These are phyloP conservation scores for Clarias laeviceps DNA, from an alignment of 2,797 vertebrate genomes.

Conservation along the genomic window DNA sequence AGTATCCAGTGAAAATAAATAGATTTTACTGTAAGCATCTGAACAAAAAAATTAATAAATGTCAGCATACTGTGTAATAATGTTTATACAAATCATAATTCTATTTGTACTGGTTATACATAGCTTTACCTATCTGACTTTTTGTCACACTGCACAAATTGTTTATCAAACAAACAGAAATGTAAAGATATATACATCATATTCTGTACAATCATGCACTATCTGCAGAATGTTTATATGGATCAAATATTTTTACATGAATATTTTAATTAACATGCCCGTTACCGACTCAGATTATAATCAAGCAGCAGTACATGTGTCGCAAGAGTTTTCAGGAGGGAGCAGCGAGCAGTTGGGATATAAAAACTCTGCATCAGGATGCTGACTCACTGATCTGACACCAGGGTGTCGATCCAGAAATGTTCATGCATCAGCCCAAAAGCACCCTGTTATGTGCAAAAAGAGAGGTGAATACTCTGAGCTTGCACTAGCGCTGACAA, in stretches of 20 bases:
- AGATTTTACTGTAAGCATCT: not conserved
- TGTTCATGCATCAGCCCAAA: constrained; percentile 49
- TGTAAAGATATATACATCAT: not conserved
- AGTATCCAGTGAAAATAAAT: not conserved
- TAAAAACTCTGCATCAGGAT: constrained; percentile 58
- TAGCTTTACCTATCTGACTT: not conserved
- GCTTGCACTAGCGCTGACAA: constrained; percentile 37
- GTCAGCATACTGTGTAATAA: not conserved
- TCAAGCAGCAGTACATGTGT: not conserved
- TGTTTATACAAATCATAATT: too few relatives aligned
- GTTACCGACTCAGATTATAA: constrained; percentile 8
- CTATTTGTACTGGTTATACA: not conserved
- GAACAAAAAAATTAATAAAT: not conserved
- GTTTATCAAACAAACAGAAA: not conserved
- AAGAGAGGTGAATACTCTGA: constrained; percentile 38
- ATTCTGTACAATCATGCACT: not conserved
- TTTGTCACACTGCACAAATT: not conserved
- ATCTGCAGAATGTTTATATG: not conserved
- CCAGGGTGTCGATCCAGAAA: constrained; percentile 58
- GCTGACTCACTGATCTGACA: constrained; percentile 71
- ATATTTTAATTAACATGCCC: not conserved
- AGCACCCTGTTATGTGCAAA: constrained; percentile 33
- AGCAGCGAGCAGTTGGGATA: constrained; percentile 36
- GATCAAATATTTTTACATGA: not conserved
- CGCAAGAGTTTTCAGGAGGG: constrained; percentile 51